phyloP scores from a whole-genome alignment of 1,140 invertebrate genomes.

The Hylaeus anthracinus region DNA sequence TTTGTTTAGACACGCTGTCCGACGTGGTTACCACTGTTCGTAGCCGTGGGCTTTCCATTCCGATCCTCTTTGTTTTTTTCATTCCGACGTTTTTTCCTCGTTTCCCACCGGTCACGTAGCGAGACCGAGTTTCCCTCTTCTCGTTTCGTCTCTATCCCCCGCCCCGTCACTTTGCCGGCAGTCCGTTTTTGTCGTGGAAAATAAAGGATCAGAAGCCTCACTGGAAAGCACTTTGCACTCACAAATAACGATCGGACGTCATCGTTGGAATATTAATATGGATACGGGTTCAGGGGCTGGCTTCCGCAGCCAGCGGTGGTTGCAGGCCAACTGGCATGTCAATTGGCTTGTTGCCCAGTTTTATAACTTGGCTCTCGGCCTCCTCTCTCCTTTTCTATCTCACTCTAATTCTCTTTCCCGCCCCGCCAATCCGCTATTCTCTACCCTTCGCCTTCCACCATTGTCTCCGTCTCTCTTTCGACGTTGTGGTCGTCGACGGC shows the following conservation, averaged over 20 bases:
- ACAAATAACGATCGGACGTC: slow-evolving; percentile 73
- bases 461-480: slow-evolving; percentile 6
- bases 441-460: slow-evolving; percentile 24
- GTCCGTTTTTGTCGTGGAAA: not conserved
- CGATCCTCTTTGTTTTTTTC: not conserved
- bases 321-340: slow-evolving; percentile 79
- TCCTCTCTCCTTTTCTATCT: slow-evolving; percentile 23
- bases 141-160: not conserved
- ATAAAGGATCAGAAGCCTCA: slow-evolving; percentile 12
- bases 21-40: slow-evolving; percentile 9
- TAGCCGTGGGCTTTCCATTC: not conserved
- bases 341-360: slow-evolving; percentile 81
- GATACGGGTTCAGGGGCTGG: slow-evolving; percentile 59
- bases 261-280: slow-evolving; percentile 72
- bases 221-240: slow-evolving; percentile 64
- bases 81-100: not conserved
- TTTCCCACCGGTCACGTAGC: not conserved
- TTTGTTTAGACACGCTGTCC: slow-evolving; percentile 25
- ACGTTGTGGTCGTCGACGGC: slow-evolving; percentile 31
- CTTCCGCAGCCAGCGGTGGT: slow-evolving; percentile 75
- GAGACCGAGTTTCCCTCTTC: not conserved
- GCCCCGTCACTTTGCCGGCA: not conserved
- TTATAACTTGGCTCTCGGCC: slow-evolving; percentile 75
- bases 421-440: slow-evolving; percentile 12
- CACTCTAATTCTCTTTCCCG: slow-evolving; percentile 30